Evolutionary conservation across 2,888 invertebrate species (phyloP), one percentile per base, ranked within the genome.

Genomic region (Galerucella calmariensis): DNA sequence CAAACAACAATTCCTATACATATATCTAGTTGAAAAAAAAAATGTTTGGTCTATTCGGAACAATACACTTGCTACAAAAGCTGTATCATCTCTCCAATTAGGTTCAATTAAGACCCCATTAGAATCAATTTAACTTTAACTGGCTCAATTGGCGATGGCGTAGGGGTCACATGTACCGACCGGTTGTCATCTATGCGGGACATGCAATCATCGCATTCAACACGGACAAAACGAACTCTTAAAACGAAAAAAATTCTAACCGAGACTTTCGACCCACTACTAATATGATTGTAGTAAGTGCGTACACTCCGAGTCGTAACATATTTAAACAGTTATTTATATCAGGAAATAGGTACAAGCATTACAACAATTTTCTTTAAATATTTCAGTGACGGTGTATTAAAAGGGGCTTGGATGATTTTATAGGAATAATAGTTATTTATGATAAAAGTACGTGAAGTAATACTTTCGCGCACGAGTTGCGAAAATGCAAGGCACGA

Each of bases 41-140:
- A n/a, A n/a, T 10, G 56, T 56, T 56, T 56, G 10, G 9, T 56
- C 56, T 6, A 56, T 53, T 53, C 46, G 2, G 5, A n/a, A 53
- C n/a, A 14, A 16, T 65, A 80, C 85, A 86, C 86, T 86, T 86
- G 86, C 85, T 85, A 86, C 82, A 81, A 83, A 35, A 81, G 81
- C 84, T 84, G 85, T 82, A 84, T 83, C 83, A 83, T 84, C 85
- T 84, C 82, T 79, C 82, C 86, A 87, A 87, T 87, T 87, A 86
- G 77, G 72, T 78, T 83, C 87, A 88, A 88, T 88, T 87, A 87
- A 88, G 82, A 79, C 80, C 79, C 85, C 86, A 88, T 88, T 88
- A 87, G 83, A 81, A 83, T 85, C 86, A 88, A 88, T 88, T 88
- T 85, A 86, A 82, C 83, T 87, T 70, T 87, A 88, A 88, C 87